Evolutionary conservation across 2,113 vertebrate species (phyloP).

Genomic region (Lophotis ruficrista): DNA sequence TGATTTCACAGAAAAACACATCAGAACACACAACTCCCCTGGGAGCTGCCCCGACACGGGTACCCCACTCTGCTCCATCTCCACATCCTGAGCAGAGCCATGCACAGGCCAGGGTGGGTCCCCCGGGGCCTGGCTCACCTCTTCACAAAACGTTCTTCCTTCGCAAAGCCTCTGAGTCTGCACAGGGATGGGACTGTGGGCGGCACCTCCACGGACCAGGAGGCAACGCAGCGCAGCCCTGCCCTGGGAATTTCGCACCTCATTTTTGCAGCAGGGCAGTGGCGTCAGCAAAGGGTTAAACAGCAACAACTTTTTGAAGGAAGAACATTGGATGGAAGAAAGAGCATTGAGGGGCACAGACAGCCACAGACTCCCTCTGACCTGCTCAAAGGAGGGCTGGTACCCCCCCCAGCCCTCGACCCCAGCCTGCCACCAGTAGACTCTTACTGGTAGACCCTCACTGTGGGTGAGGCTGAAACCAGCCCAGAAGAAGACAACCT

Average conservation of each 20-base stretch:
- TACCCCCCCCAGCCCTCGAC: too few species aligned
- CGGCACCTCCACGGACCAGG: rapidly evolving
- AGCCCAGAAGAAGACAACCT: not conserved
- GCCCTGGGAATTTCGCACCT: not conserved
- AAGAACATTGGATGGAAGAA: not conserved
- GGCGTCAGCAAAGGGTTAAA: not conserved
- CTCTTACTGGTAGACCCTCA: not conserved
- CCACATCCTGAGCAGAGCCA: not conserved
- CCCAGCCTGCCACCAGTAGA: not conserved
- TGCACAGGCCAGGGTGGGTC: too few species aligned
- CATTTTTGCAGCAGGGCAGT: not conserved
- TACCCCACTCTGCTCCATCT: rapidly evolving
- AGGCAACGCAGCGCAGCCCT: not conserved
- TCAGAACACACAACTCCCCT: not conserved
- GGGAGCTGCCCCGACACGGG: rapidly evolving
- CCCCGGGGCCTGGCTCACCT: not conserved
- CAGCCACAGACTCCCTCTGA: not conserved
- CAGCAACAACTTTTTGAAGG: not conserved
- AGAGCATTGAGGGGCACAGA: not conserved
- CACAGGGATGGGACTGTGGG: too few species aligned
- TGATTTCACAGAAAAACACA: not conserved
- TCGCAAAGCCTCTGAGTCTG: not conserved
- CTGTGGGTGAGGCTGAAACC: not conserved
- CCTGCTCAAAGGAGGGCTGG: not conserved
- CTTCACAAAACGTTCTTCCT: not conserved